Evolutionary conservation across 1,140 invertebrate genomes (phyloP).

Genomic region (Oryctes rhinoceros): DNA sequence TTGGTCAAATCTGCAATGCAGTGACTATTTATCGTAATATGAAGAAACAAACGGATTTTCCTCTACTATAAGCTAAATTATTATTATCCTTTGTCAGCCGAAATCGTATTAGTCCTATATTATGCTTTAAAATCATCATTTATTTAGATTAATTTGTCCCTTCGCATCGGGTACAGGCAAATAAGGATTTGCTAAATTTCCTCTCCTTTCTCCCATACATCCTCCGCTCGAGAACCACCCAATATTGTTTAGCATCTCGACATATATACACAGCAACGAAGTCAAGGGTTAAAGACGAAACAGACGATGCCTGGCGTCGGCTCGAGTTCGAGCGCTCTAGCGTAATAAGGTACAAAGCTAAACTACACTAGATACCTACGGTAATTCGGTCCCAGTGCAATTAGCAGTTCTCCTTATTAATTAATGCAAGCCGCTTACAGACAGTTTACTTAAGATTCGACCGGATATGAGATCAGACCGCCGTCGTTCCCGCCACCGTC

Average conservation of each 20-base stretch:
- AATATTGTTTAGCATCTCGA: background rate
- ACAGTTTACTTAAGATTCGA: constrained; percentile 59
- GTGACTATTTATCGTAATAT: no score
- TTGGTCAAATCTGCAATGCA: no score
- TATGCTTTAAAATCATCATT: background rate
- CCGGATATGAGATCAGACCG: constrained; percentile 56
- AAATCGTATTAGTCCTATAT: background rate
- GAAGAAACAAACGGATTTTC: no score
- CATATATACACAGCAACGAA: background rate
- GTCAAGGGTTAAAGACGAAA: background rate
- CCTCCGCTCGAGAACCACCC: background rate
- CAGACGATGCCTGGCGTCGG: background rate
- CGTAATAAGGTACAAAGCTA: constrained; percentile 23
- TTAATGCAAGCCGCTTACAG: constrained; percentile 60
- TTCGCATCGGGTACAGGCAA: background rate
- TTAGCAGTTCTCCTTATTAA: constrained; percentile 61
- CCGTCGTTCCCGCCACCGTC: constrained; percentile 24
- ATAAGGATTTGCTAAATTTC: constrained; percentile 9
- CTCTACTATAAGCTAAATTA: no score
- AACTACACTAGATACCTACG: constrained; percentile 29
- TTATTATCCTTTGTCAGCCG: no score
- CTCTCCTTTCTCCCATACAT: background rate
- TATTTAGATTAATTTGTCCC: constrained; percentile 1
- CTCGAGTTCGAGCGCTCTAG: background rate
- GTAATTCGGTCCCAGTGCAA: constrained; percentile 56